These are phyloP conservation scores for Spodoptera frugiperda DNA, from an alignment of 1,140 invertebrate species.

Conservation along the genomic window DNA sequence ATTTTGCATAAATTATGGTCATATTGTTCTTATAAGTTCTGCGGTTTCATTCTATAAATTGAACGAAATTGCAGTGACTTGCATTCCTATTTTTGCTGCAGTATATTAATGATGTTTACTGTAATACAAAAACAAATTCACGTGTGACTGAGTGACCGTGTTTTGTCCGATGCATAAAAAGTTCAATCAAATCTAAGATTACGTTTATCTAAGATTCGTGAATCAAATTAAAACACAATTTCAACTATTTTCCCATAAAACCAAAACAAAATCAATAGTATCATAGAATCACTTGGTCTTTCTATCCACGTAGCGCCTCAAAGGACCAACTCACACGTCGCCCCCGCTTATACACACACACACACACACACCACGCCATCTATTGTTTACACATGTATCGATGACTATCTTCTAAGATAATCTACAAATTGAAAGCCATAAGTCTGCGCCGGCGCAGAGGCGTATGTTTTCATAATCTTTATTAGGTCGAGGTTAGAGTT, in stretches of 20 bases:
- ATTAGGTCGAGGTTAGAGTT: constrained; percentile 35
- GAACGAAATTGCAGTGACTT: background rate
- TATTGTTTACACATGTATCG: constrained; percentile 41
- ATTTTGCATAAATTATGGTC: constrained; percentile 31
- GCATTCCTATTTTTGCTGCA: too few relatives aligned
- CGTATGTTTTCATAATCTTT: constrained; percentile 34
- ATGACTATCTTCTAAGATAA: constrained; percentile 31
- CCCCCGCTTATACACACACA: constrained; percentile 44
- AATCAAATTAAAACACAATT: too few relatives aligned
- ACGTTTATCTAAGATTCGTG: background rate
- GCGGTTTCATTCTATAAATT: background rate
- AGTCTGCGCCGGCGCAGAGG: constrained; percentile 11
- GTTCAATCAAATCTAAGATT: too few relatives aligned
- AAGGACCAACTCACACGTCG: constrained; percentile 41
- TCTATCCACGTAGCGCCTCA: constrained; percentile 7
- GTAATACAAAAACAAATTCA: too few relatives aligned
- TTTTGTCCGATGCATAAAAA: too few relatives aligned
- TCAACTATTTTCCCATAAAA: too few relatives aligned
- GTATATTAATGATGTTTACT: too few relatives aligned
- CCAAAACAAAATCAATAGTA: too few relatives aligned
- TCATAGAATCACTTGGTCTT: constrained; percentile 4
- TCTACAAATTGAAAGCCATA: constrained; percentile 46
- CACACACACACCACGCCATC: constrained; percentile 44
- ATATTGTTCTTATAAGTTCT: background rate
- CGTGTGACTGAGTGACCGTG: too few relatives aligned